phyloP scores from a whole-genome alignment of 1,140 invertebrate genomes.

The Probaryconus sp. region DNA sequence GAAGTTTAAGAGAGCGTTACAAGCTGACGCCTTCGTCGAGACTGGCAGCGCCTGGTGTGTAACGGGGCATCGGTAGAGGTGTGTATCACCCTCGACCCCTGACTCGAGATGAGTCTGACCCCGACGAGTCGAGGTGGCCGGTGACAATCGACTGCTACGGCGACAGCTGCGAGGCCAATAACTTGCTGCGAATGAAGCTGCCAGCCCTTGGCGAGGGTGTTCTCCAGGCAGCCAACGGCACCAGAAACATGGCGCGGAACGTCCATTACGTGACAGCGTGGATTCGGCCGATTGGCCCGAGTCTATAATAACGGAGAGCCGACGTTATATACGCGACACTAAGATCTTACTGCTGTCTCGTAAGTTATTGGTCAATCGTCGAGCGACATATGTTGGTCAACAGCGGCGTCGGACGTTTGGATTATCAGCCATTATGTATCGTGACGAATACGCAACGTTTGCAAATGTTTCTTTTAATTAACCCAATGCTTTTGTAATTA shows the following conservation, averaged over 20 bases:
- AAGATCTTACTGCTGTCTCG: conserved; percentile 26
- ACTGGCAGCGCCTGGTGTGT: conserved; percentile 62
- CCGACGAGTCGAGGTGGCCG: conserved; percentile 69
- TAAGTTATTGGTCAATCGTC: conserved; percentile 45
- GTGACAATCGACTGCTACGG: conserved; percentile 76
- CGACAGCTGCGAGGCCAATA: conserved; percentile 78
- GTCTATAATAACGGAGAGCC: conserved; percentile 30
- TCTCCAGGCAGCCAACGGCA: conserved; percentile 41
- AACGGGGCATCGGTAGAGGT: conserved; percentile 58
- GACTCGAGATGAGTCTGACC: conserved; percentile 75
- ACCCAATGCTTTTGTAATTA: conserved; percentile 26
- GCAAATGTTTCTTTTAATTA: conserved; percentile 38
- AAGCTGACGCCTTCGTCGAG: conserved; percentile 75
- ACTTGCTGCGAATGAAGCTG: conserved; percentile 66
- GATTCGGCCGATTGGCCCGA: conserved; percentile 50
- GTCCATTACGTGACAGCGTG: conserved; percentile 58
- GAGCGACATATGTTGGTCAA: conserved; percentile 42
- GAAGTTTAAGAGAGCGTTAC: conserved; percentile 78
- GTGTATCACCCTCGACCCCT: conserved; percentile 71
- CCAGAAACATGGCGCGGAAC: conserved; percentile 56
- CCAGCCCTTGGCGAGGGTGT: conserved; percentile 53
- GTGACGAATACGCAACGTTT: conserved; percentile 6
- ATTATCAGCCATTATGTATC: conserved; percentile 27
- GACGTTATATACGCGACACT: conserved; percentile 21
- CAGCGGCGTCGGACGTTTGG: not conserved